Evolutionary conservation across 2,888 invertebrate species (phyloP).

Genomic region (Apotomis capreana): DNA sequence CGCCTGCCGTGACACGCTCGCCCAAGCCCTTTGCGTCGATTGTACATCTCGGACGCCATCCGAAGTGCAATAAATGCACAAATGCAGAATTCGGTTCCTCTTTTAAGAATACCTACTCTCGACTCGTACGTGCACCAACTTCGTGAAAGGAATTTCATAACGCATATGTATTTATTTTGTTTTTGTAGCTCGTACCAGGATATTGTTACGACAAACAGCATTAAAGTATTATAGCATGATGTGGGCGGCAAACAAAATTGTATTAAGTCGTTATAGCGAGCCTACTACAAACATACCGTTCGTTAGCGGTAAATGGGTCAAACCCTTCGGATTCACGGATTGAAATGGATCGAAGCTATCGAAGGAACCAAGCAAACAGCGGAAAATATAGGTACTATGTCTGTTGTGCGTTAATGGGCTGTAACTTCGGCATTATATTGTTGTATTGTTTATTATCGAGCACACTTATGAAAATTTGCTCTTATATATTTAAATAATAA

Average conservation of each 20-base stretch:
- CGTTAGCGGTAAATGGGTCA: constrained; percentile 34
- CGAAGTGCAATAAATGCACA: constrained; percentile 3
- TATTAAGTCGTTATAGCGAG: constrained; percentile 27
- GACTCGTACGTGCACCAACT: neutral
- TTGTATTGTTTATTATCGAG: no score
- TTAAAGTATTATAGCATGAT: neutral
- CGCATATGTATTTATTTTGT: constrained; percentile 10
- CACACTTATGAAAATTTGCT: no score
- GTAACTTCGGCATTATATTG: neutral
- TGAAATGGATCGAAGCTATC: constrained; percentile 20
- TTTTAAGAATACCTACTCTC: constrained; percentile 6
- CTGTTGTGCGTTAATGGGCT: constrained; percentile 4
- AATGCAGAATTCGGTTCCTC: neutral
- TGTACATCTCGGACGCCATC: neutral
- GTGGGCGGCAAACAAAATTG: constrained; percentile 17
- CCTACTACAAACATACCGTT: constrained; percentile 29
- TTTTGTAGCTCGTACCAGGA: neutral
- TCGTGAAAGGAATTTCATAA: neutral
- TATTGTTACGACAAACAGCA: neutral
- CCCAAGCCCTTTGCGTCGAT: neutral
- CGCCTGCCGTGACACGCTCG: neutral
- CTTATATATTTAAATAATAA: no score
- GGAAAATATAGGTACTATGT: neutral
- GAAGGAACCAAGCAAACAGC: constrained; percentile 9
- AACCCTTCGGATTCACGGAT: constrained; percentile 24